Conservation (phyloP, 2,113 vertebrate genomes). For the Labeo rohita region DNA sequence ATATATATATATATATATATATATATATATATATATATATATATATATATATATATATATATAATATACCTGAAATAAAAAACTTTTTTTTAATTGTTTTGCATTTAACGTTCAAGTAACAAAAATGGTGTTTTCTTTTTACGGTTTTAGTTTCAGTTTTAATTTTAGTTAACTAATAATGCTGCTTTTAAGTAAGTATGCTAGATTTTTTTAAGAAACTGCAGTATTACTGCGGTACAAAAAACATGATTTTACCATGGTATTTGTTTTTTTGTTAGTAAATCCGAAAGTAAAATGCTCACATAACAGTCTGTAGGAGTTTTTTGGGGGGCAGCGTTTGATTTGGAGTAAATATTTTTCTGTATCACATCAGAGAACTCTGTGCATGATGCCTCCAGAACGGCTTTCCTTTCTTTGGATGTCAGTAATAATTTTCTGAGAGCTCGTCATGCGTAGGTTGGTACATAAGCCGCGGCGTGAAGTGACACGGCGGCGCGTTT, state of each 20-base stretch:
- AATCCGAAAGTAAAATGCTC: background rate
- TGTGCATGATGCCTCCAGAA: background rate
- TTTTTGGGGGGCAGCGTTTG: background rate
- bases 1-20: too few relatives aligned
- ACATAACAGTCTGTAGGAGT: background rate
- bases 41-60: too few relatives aligned
- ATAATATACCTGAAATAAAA: too few relatives aligned
- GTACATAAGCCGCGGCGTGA: constrained; percentile 35
- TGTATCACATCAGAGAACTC: constrained; percentile 18
- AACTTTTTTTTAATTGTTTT: too few relatives aligned
- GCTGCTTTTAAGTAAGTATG: background rate
- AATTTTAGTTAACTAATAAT: background rate
- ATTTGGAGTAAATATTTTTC: background rate
- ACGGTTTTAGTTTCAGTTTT: background rate
- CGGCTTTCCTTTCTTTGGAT: constrained; percentile 12
- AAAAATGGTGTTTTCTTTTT: too few relatives aligned
- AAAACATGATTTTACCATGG: background rate
- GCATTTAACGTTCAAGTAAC: background rate
- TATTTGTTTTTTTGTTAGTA: background rate
- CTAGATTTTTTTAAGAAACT: background rate
- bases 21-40: too few relatives aligned
- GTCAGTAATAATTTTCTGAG: constrained; percentile 33
- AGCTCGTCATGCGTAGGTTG: constrained; percentile 30
- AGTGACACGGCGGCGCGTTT: constrained; percentile 27
- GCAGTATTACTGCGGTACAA: background rate